These are phyloP conservation scores for Alcis repandata DNA, from an alignment of 2,888 invertebrate species.

Conservation along the genomic window DNA sequence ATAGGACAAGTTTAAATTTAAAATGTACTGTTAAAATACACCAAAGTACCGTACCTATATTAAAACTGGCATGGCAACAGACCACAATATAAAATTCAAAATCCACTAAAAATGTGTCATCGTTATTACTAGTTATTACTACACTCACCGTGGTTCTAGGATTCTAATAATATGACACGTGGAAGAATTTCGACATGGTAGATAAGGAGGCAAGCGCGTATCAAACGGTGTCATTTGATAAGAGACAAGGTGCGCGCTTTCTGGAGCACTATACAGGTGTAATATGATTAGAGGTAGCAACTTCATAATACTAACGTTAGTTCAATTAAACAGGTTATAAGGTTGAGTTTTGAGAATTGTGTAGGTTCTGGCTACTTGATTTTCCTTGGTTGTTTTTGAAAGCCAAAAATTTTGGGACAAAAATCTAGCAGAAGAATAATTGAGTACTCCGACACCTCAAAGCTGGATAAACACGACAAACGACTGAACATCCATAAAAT, in stretches of 20 bases:
- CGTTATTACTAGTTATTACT: slow-evolving; percentile 5
- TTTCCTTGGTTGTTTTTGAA: too few relatives aligned
- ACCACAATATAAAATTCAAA: background rate
- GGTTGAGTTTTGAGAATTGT: too few relatives aligned
- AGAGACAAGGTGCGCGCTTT: slow-evolving; percentile 77
- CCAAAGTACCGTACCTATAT: background rate
- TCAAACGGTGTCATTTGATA: slow-evolving; percentile 86
- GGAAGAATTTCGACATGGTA: slow-evolving; percentile 85
- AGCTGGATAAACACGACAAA: too few relatives aligned
- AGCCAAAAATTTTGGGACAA: too few relatives aligned
- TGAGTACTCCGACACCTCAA: too few relatives aligned
- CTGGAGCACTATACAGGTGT: slow-evolving; percentile 67
- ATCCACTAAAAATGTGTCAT: background rate
- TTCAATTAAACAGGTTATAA: background rate
- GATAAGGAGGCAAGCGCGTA: slow-evolving; percentile 80
- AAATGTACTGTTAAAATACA: background rate
- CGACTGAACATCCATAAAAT: too few relatives aligned
- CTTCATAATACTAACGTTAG: background rate
- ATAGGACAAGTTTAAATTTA: slow-evolving; percentile 12
- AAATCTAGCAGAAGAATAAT: too few relatives aligned
- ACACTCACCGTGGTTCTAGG: slow-evolving; percentile 49
- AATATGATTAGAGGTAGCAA: slow-evolving; percentile 30
- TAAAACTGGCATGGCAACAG: slow-evolving; percentile 5
- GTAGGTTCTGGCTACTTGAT: too few relatives aligned
- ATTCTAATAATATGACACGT: slow-evolving; percentile 68